Evolutionary conservation across 2,113 vertebrate species (phyloP), one percentile per base, ranked within the genome.

Genomic region (Orycteropus afer): DNA sequence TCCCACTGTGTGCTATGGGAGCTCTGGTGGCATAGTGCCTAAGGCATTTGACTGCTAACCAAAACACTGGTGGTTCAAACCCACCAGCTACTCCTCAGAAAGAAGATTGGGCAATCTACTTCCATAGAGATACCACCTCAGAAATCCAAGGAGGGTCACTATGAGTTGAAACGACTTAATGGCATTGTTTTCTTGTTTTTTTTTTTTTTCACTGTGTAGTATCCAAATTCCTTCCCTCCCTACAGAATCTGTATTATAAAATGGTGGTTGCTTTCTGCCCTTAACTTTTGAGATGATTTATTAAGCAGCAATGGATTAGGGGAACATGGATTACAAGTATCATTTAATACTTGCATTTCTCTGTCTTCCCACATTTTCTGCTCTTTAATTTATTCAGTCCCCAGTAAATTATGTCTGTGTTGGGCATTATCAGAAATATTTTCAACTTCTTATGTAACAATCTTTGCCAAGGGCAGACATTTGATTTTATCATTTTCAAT

Each of bases 321-420:
- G 0, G 34, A 92, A 63, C 14, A 71, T 57, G 11, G 29, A 3
- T 73, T 76, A 63, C 10, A 37, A 25, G 34, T 45, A 45, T 27
- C 32, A 74, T 73, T 80, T 69, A 65, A 12, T n/a, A 25, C 47
- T 73, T 83, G 2, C n/a, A 10, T 2, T 76, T 37, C 11, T n/a
- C 42, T 82, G 32, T 29, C 49, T 79, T 79, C 23, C 67, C 42
- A 29, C 37, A 79, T 71, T 74, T 71, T 96, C 27, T 53, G 55
- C 37, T 69, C 40, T 89, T 79, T 86, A 71, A 86, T 63, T 89
- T 78, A 57, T 57, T 94, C 61, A 63, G 88, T 22, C 5, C 7
- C 7, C 45, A 71, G 67, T 27, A 40, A 77, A 42, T 29, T 40
- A 6, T 20, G 14, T 22, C 22, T 59, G 27, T 14, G 25, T 88